A percentile compares a stretch with the other conserved stretches of the same genome.
Conservation (phyloP, 2,888 invertebrate genomes). For the Plusia festucae region DNA sequence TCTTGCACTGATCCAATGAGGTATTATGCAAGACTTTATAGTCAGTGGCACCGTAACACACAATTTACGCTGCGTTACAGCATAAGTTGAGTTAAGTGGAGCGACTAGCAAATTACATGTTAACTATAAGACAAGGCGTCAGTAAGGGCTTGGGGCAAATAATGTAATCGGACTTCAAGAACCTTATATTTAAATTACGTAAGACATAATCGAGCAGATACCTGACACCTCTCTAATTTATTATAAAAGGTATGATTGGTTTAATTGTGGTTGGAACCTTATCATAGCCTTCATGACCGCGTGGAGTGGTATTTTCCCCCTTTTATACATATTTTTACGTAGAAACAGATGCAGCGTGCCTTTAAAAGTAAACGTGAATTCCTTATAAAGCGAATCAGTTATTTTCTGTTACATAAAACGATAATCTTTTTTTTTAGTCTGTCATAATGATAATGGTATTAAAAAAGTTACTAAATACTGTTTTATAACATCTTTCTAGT, state of each 20-base stretch:
- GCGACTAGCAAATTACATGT: constrained; percentile 68
- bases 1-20: constrained; percentile 38
- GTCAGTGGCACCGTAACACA: constrained; percentile 70
- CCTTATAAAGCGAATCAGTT: neutral
- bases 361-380: neutral
- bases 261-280: neutral
- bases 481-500: constrained; percentile 71
- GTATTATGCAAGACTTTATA: constrained; percentile 69
- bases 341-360: neutral
- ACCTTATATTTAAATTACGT: neutral
- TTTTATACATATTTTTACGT: neutral
- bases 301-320: neutral
- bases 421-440: neutral
- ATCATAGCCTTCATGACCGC: neutral
- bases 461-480: constrained; percentile 44
- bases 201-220: constrained; percentile 13
- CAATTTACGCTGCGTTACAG: constrained; percentile 73
- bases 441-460: neutral
- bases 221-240: neutral
- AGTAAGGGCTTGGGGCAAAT: constrained; percentile 27
- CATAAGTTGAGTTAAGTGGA: constrained; percentile 67
- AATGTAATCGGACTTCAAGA: constrained; percentile 14
- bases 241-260: neutral
- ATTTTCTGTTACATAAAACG: neutral
- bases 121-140: constrained; percentile 43